phyloP scores from a whole-genome alignment of 2,888 invertebrate genomes.

The Metalampra italica region DNA sequence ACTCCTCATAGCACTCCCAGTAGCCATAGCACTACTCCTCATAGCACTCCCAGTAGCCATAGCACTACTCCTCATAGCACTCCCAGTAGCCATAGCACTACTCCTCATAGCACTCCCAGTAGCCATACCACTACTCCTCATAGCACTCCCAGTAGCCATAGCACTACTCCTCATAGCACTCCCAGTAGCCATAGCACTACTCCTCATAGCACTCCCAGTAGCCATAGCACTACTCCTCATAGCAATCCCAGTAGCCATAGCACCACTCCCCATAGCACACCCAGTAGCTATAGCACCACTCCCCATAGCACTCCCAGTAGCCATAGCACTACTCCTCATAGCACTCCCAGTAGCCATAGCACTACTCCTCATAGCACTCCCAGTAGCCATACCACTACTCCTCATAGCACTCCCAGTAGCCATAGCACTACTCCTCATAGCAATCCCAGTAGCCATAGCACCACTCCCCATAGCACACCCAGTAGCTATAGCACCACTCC shows the following conservation, averaged over 20 bases:
- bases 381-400: background rate
- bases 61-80: no score
- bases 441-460: background rate
- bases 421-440: background rate
- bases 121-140: background rate
- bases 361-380: background rate
- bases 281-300: background rate
- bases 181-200: background rate
- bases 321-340: background rate
- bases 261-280: background rate
- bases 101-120: background rate
- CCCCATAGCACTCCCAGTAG: background rate
- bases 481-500: background rate
- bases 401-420: background rate
- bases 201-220: background rate
- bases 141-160: background rate
- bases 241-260: background rate
- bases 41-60: no score
- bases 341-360: background rate
- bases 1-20: no score
- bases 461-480: background rate
- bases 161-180: background rate
- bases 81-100: no score
- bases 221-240: background rate
- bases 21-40: no score